Evolutionary conservation across 1,140 invertebrate species (phyloP).

Genomic region (Nautilus pompilius): DNA sequence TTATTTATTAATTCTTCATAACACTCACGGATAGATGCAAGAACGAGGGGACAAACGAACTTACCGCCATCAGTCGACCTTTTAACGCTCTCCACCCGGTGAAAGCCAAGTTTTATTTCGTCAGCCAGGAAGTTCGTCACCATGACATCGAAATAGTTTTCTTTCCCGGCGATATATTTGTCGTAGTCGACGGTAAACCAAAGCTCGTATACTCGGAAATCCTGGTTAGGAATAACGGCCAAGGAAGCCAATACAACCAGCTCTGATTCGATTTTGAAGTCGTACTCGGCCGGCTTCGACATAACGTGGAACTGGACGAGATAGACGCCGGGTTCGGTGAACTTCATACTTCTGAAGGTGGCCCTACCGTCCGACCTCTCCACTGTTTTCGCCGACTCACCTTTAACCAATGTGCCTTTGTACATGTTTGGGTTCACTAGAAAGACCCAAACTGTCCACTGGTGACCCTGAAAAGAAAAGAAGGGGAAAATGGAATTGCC

Average conservation of each 20-base stretch:
- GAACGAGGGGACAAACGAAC: too few species aligned
- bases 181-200: conserved; percentile 25
- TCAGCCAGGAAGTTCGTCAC: conserved; percentile 1
- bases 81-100: too few species aligned
- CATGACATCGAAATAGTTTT: neutral
- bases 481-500: neutral
- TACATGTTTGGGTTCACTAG: conserved; percentile 16
- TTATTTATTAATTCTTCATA: too few species aligned
- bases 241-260: conserved; percentile 9
- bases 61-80: too few species aligned
- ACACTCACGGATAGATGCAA: too few species aligned
- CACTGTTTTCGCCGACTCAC: conserved; percentile 14
- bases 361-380: conserved; percentile 14
- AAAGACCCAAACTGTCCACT: conserved; percentile 21
- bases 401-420: conserved; percentile 12
- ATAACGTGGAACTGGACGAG: conserved; percentile 17
- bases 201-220: conserved; percentile 2
- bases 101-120: too few species aligned
- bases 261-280: conserved; percentile 10
- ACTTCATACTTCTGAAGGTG: conserved; percentile 14
- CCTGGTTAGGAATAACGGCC: conserved; percentile 8
- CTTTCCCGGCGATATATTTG: conserved; percentile 5
- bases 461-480: conserved; percentile 23
- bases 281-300: conserved; percentile 24
- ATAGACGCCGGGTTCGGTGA: conserved; percentile 20